These are phyloP conservation scores for Idaea aversata DNA, from an alignment of 2,888 invertebrate species.

Conservation along the genomic window DNA sequence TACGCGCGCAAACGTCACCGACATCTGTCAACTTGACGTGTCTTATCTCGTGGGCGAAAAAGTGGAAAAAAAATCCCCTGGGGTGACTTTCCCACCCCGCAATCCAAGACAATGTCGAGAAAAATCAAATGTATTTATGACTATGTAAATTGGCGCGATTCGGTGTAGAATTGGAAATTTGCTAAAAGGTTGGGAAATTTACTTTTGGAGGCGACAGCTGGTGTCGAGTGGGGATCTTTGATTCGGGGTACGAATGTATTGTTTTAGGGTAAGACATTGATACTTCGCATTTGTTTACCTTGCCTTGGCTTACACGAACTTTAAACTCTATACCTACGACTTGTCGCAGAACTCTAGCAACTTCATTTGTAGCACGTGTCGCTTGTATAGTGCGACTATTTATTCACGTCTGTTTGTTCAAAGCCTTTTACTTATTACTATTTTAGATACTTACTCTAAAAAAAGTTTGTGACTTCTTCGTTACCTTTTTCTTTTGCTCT, in stretches of 20 bases:
- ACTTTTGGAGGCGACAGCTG: slow-evolving; percentile 52
- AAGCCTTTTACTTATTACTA: too few species aligned
- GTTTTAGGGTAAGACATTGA: slow-evolving; percentile 22
- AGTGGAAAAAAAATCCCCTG: slow-evolving; percentile 60
- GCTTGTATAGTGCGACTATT: too few species aligned
- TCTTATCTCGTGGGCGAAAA: slow-evolving; percentile 70
- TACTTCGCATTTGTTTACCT: slow-evolving; percentile 14
- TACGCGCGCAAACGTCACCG: slow-evolving; percentile 59
- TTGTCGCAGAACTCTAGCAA: too few species aligned
- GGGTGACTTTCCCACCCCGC: slow-evolving; percentile 39
- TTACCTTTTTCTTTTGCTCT: too few species aligned
- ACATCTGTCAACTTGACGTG: slow-evolving; percentile 75
- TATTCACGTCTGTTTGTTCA: too few species aligned
- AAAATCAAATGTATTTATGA: slow-evolving; percentile 77
- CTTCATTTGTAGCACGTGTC: too few species aligned
- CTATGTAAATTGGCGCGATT: slow-evolving; percentile 75
- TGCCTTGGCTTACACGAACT: neutral
- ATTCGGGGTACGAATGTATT: slow-evolving; percentile 35
- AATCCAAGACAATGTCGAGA: slow-evolving; percentile 45
- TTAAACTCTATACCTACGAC: neutral
- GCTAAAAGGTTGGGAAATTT: slow-evolving; percentile 50
- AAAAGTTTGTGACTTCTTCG: too few species aligned
- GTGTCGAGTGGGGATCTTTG: slow-evolving; percentile 40
- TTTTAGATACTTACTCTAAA: too few species aligned
- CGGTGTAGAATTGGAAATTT: slow-evolving; percentile 52